A percentile compares a stretch with the other conserved stretches of the same genome.
These are phyloP conservation scores for Saccostrea glomerata DNA, from an alignment of 1,140 invertebrate species.

Conservation along the genomic window DNA sequence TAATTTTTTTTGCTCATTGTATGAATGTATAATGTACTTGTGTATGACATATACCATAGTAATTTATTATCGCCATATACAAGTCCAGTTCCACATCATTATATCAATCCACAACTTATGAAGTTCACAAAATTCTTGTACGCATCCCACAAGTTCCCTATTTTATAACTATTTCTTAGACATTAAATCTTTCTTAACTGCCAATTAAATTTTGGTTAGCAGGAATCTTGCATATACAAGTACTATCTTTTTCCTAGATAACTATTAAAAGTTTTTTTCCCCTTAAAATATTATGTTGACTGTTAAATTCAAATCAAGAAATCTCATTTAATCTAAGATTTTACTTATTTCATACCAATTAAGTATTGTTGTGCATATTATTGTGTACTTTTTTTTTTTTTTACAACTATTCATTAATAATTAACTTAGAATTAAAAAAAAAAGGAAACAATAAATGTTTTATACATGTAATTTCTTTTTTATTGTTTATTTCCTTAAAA, in stretches of 20 bases:
- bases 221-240: not conserved
- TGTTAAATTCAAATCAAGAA: not conserved
- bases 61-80: slow-evolving; percentile 23
- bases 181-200: not conserved
- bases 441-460: slow-evolving; percentile 37
- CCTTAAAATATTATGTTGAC: not conserved
- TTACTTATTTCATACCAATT: not conserved
- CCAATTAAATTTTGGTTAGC: not conserved
- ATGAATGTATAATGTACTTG: slow-evolving; percentile 6
- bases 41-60: slow-evolving; percentile 19
- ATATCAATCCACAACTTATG: not conserved
- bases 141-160: not conserved
- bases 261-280: not conserved
- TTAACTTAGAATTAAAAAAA: slow-evolving; percentile 23
- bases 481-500: not conserved
- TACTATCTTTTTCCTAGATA: not conserved
- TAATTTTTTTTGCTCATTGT: not conserved
- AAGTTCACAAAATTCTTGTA: not conserved
- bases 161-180: too few relatives aligned
- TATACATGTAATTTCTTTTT: slow-evolving; percentile 21
- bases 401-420: slow-evolving; percentile 26
- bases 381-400: slow-evolving; percentile 18
- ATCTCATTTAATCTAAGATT: slow-evolving; percentile 8
- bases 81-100: slow-evolving; percentile 13
- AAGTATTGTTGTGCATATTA: slow-evolving; percentile 20